These are phyloP conservation scores for Sitodiplosis mosellana DNA, from an alignment of 1,140 invertebrate genomes.

Conservation along the genomic window DNA sequence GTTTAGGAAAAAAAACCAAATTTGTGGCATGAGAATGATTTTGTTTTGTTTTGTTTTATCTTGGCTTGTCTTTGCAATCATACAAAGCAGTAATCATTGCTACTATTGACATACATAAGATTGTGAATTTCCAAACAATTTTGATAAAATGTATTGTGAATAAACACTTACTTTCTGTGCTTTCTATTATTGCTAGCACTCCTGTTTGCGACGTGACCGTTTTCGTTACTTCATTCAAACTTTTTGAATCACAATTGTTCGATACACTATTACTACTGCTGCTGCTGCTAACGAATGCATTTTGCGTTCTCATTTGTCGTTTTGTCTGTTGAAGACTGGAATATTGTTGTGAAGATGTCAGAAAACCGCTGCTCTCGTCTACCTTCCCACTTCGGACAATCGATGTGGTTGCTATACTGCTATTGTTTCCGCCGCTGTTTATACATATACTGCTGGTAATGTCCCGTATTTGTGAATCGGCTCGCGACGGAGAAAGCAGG, in stretches of 20 bases:
- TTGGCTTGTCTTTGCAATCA: too few species aligned
- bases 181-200: too few species aligned
- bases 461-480: background rate
- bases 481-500: background rate
- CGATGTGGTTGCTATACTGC: background rate
- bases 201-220: constrained; percentile 13
- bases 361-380: background rate
- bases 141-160: too few species aligned
- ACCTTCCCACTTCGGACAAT: too few species aligned
- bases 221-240: constrained; percentile 8
- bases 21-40: too few species aligned
- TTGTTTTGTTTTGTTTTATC: too few species aligned
- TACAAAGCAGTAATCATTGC: too few species aligned
- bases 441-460: background rate
- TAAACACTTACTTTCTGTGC: too few species aligned
- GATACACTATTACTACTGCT: constrained; percentile 10
- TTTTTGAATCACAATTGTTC: background rate
- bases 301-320: background rate
- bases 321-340: background rate
- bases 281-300: background rate
- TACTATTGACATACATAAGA: too few species aligned
- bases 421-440: background rate
- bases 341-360: background rate
- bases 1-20: too few species aligned
- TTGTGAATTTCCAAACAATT: too few species aligned